Percentiles rank a stretch among this genome's conserved stretches.
These are phyloP conservation scores for Chelidonichthys spinosus DNA, from an alignment of 2,797 vertebrate species.

Conservation along the genomic window DNA sequence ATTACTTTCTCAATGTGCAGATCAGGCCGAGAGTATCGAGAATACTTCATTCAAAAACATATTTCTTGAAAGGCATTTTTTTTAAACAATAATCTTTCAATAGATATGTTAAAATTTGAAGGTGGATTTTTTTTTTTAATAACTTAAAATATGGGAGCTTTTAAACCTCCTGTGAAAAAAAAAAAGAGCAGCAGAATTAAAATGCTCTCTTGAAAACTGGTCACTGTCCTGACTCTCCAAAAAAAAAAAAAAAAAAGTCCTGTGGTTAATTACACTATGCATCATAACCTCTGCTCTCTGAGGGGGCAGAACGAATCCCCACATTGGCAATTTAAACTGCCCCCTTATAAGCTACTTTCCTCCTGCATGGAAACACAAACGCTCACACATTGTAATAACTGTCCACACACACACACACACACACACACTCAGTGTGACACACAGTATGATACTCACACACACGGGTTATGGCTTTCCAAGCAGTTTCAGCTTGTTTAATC, in stretches of 20 bases:
- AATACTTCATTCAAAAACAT: background rate
- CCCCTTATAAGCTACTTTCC: constrained; percentile 42
- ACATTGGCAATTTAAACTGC: constrained; percentile 42
- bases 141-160: background rate
- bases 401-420: constrained; percentile 53
- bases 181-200: constrained; percentile 9
- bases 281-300: constrained; percentile 59
- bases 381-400: constrained; percentile 33
- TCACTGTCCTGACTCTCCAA: constrained; percentile 5
- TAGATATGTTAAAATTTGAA: background rate
- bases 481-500: constrained; percentile 78
- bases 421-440: constrained; percentile 40
- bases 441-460: constrained; percentile 70
- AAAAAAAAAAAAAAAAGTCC: background rate
- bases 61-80: background rate
- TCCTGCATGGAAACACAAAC: constrained; percentile 38
- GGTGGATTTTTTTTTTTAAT: too few relatives aligned
- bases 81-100: background rate
- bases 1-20: background rate
- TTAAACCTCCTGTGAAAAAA: background rate
- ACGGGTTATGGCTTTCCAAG: constrained; percentile 78
- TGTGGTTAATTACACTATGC: constrained; percentile 54
- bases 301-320: constrained; percentile 39
- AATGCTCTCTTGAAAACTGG: background rate
- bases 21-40: background rate